Evolutionary conservation across 2,888 invertebrate genomes (phyloP), one percentile per base, ranked within the genome.

Genomic region (Mimachlamys varia): DNA sequence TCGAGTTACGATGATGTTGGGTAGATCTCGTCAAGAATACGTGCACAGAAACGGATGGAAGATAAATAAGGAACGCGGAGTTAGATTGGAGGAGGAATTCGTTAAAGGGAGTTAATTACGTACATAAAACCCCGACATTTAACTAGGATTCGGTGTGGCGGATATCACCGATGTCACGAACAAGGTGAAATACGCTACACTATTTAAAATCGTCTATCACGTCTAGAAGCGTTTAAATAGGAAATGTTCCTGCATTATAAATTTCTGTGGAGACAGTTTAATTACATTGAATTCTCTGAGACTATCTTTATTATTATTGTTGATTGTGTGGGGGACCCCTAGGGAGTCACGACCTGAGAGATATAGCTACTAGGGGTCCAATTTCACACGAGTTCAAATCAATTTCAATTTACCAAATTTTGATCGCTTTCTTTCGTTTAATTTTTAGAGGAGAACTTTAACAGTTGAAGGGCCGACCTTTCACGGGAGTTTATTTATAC

Each of bases 381-480:
- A 76, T 76, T 76, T 76, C 76, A 76, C 76, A 76, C 76, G 76
- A 76, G 76, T 76, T 76, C 76, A 76, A 76, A 76, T 76, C 76
- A 27, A 76, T 76, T 76, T 76, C 76, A 76, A 76, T 76, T 76
- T 76, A 76, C 76, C 76, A 76, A 76, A 76, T 76, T 76, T 76
- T 76, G 76, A 76, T 76, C 76, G 76, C 76, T 76, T 76, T 76
- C 76, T 76, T 76, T 76, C 76, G 76, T 76, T 76, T 76, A 76
- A 76, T 76, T 76, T 76, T 76, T 76, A 76, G 76, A 76, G 27
- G 33, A 76, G 76, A 76, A 76, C 76, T 76, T 76, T 76, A 76
- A 76, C 76, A 27, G 76, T 76, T 76, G 76, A 33, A 76, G 76
- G 2, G 22, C 13, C 33, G 76, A 76, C 76, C 76, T 76, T 76